Evolutionary conservation across 2,888 invertebrate species (phyloP).

Genomic region (Anoplius nigerrimus): DNA sequence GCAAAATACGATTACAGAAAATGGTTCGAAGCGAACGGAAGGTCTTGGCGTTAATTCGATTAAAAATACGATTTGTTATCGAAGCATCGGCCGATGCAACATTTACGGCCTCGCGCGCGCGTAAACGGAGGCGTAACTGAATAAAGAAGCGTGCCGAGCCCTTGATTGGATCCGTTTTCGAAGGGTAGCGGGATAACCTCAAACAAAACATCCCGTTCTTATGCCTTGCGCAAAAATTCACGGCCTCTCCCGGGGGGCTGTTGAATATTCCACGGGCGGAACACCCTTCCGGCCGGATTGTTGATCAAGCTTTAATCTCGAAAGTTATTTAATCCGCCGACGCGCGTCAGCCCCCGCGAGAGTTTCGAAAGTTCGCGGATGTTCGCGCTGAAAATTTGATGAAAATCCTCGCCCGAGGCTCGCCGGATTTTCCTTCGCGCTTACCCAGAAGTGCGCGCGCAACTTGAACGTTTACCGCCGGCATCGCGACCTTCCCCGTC

Average conservation of each 20-base stretch:
- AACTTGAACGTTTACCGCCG: too few species aligned
- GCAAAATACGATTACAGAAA: too few species aligned
- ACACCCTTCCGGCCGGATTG: conserved; percentile 3
- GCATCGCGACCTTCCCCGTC: too few species aligned
- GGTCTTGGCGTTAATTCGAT: too few species aligned
- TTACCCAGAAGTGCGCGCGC: too few species aligned
- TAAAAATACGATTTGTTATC: too few species aligned
- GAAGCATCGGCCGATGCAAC: too few species aligned
- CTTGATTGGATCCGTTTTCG: neutral
- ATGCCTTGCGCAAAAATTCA: conserved; percentile 4
- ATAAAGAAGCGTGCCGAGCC: too few species aligned
- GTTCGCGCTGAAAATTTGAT: conserved; percentile 27
- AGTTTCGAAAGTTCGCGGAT: conserved; percentile 27
- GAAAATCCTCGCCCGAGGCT: conserved; percentile 26
- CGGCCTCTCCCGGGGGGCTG: neutral
- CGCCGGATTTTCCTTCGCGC: too few species aligned
- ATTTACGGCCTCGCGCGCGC: too few species aligned
- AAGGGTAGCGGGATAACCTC: neutral
- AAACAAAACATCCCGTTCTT: neutral
- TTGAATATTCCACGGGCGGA: conserved; percentile 25
- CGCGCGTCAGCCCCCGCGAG: conserved; percentile 17
- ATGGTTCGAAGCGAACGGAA: too few species aligned
- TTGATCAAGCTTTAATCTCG: conserved; percentile 31
- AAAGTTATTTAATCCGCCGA: conserved; percentile 26
- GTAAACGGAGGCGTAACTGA: too few species aligned